Evolutionary conservation across 2,113 vertebrate species (phyloP), one percentile per base, ranked within the genome.

Genomic region (Megaceryle maxima): DNA sequence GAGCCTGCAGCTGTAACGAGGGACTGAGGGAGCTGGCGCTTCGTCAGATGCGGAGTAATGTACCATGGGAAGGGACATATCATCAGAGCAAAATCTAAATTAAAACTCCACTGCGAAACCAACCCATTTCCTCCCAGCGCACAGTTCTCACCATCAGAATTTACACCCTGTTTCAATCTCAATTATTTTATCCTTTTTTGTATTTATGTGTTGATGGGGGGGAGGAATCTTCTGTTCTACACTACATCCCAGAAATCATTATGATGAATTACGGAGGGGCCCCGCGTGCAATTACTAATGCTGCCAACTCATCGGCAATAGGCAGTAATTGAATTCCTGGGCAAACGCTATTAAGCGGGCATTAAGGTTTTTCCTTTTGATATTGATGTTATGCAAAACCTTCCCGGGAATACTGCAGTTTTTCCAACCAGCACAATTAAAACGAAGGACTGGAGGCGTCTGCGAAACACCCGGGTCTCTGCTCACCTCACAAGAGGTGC

Each of bases 231-330:
- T 92, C 95, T 70, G 26, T 62, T 93, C 82, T 60, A 83, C 91
- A 56, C 20, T 63, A 83, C 92, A 62, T 16, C 90, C 50, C 96
- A 97, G 97, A 86, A 59, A 86, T 90, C 92, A 87, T 94, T 92
- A 96, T 83, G 97, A 97, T 95, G 91, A 97, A 97, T 97, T 94
- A 97, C 62, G 90, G 97, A 80, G 85, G 93, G n/a, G 95, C 88
- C 94, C 64, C 33, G 43, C 2, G 6, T 81, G 91, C 22, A 90
- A 88, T 97, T 93, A 97, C 92, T 97, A 97, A 90, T 53, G 87
- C 88, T 84, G 96, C 95, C 87, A 92, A 83, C 81, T 69, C 44
- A 92, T 69, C 41, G 87, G 93, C 95, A 95, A 84, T 43, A 87
- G 90, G 64, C 97, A 68, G 63, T 90, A 96, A 95, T 63, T 95